Percentiles rank a stretch among this genome's conserved stretches.
phyloP scores from a whole-genome alignment of 2,113 vertebrate species.

The Chlorodrepanis virens region DNA sequence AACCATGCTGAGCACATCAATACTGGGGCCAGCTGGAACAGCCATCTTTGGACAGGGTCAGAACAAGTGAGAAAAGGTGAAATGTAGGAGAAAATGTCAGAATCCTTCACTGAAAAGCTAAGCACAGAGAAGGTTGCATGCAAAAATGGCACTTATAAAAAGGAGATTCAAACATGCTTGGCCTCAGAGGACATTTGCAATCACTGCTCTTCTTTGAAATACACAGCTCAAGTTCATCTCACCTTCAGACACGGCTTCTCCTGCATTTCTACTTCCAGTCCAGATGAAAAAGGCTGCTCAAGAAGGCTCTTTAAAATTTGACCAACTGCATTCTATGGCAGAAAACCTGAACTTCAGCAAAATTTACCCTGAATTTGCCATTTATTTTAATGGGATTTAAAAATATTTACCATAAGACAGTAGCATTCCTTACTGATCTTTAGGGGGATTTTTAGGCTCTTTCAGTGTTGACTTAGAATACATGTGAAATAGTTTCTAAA shows the following conservation, averaged over 20 bases:
- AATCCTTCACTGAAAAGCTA: neutral
- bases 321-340: neutral
- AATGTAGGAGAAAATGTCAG: neutral
- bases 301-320: neutral
- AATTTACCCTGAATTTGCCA: neutral
- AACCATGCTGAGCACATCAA: rapidly evolving
- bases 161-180: rapidly evolving
- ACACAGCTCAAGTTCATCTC: neutral
- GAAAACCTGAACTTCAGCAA: neutral
- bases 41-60: rapidly evolving
- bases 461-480: neutral
- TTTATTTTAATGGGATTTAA: neutral
- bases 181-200: neutral
- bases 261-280: neutral
- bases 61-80: neutral
- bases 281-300: neutral
- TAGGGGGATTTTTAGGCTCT: neutral
- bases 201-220: neutral
- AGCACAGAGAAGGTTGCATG: neutral
- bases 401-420: neutral
- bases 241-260: neutral
- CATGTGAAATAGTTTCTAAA: neutral
- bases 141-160: neutral
- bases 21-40: neutral
- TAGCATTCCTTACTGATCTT: neutral